Base-by-base conservation (phyloP, 2,113 vertebrate species). In the Chauna torquata region DNA sequence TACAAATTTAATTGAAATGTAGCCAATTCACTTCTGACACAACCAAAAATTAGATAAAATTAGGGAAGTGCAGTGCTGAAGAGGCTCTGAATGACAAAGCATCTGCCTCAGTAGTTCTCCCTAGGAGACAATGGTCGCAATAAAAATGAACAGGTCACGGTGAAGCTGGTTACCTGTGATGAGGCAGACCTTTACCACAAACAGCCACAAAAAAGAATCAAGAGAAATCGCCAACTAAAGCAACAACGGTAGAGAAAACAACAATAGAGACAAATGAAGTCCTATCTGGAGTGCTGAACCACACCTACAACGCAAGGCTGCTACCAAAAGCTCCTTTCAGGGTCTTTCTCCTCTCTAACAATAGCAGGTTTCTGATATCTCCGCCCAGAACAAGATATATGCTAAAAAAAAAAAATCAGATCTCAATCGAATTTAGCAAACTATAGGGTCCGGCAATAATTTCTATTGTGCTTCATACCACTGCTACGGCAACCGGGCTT, bases 211-310 rank as follows among this genome's bases (percentile, higher is more conserved):
- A 86, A 81, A 95, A 96, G 18, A 69, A 65, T 25, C 20, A 20
- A 64, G 82, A 92, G 79, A 90, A 95, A 40, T 2, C 58, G 45
- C 16, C 47, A 85, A n/a, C 55, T 28, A 58, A 52, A 88, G 65
- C 80, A 90, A 82, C 69, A 93, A 86, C 23, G 58, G 75, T 65
- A 25, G 79, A 86, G 59, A 47, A 93, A 89, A 81, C 90, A 97
- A 97, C 97, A 98, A 98, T 96, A 96, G 96, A 92, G 77, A 61
- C 44, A 92, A 94, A 81, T 6, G 84, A 62, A 69, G 92, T 86
- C 58, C 58, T 84, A 64, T 95, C 84, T 58, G 57, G 94, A 82
- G 34, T 62, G 97, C 96, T 86, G 95, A 98, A 94, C 96, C 97
- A 87, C 92, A 97, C 96, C 97, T 94, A 97, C 71, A 88, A n/a